Conservation (phyloP, 2,113 vertebrate genomes). For the Crotalus viridis region DNA sequence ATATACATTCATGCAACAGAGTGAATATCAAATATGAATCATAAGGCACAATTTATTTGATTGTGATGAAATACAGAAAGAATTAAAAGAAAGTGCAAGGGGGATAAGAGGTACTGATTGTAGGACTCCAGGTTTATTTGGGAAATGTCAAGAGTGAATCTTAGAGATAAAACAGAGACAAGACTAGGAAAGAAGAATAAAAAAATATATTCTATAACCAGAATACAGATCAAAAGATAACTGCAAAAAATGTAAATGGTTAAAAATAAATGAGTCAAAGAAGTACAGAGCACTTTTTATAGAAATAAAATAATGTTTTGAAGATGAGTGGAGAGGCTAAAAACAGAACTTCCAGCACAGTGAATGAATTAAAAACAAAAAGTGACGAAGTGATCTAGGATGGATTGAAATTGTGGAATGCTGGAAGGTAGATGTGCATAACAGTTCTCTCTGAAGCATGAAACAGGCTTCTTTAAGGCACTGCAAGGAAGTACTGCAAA, state of each 20-base stretch:
- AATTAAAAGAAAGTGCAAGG: background rate
- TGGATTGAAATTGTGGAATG: background rate
- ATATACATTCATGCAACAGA: background rate
- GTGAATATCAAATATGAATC: background rate
- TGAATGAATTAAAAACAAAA: background rate
- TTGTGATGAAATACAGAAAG: background rate
- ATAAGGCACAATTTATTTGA: background rate
- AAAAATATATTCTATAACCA: background rate
- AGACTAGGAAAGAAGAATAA: background rate
- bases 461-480: background rate
- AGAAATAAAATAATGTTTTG: background rate
- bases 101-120: background rate
- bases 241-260: background rate
- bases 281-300: background rate
- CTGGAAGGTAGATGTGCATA: background rate
- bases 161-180: background rate
- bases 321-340: background rate
- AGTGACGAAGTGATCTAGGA: background rate
- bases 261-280: background rate
- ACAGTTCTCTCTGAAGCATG: background rate
- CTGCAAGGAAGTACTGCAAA: background rate
- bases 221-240: background rate
- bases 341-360: background rate
- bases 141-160: background rate
- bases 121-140: background rate